Evolutionary conservation across 2,113 vertebrate genomes (phyloP), one percentile per base, ranked within the genome.

Genomic region (Scomber scombrus): DNA sequence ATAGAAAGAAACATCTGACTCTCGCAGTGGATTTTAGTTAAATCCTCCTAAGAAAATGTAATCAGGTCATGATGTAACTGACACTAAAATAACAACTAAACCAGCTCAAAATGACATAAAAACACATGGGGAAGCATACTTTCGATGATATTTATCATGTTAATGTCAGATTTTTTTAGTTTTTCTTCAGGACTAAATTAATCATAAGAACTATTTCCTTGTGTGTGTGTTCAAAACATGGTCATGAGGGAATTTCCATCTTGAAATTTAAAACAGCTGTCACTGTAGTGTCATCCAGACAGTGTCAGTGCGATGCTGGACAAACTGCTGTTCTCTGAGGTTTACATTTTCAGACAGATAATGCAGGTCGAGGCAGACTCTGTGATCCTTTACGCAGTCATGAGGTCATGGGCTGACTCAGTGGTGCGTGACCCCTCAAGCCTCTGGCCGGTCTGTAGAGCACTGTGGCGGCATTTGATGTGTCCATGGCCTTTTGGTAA

Each of bases 401-500:
- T 82, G 76, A 87, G 78, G 58, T 89, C 81, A 87, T 46, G 2
- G 61, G 56, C 68, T 56, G 34, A 50, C 75, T 84, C 80, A 63
- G 61, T 56, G 67, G 75, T 45, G 71, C 71, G 29, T 75, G 46
- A 85, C 49, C 78, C 78, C 50, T 77, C 55, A 52, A 67, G 61
- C 87, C 86, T 75, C 68, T 52, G 52, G 62, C 56, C 81, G 47
- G 70, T 62, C 55, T 51, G 58, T 15, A 8, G 23, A 65, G 88
- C 50, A 50, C 13, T 56, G 47, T 63, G 80, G 78, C 71, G 76
- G 51, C 69, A 66, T 85, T 81, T 80, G 73, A 87, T 89, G 71
- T 71, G 68, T 56, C 40, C 74, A 43, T 60, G 78, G 75, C 75
- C 76, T 89, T 89, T 83, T 83, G 88, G 78, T 78, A 14, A 77